phyloP scores from a whole-genome alignment of 2,888 invertebrate genomes.

The Pristionchus arcanus region DNA sequence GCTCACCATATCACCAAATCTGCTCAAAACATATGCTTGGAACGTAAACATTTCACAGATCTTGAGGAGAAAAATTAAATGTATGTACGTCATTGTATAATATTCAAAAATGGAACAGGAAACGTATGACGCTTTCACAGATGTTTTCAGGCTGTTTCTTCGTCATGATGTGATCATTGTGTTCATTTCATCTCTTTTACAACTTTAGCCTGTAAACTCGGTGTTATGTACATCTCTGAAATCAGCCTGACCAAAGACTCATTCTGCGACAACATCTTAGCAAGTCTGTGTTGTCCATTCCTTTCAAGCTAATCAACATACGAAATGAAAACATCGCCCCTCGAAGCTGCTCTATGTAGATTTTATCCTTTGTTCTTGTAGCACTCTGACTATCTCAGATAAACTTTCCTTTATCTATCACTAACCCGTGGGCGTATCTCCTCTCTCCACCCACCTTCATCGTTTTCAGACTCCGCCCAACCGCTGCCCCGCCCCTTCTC shows the following conservation, averaged over 20 bases:
- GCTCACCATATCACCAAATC: no score
- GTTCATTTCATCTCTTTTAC: background rate
- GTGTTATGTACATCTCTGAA: background rate
- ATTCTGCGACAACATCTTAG: background rate
- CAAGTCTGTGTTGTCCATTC: background rate
- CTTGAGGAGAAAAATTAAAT: background rate
- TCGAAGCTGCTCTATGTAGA: background rate
- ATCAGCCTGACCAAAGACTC: slow-evolving; percentile 17
- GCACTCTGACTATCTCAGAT: background rate
- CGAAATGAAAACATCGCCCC: background rate
- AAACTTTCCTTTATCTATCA: background rate
- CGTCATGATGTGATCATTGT: background rate
- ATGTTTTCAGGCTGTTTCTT: background rate
- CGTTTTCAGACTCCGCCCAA: background rate
- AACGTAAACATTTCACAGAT: background rate
- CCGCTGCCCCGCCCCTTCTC: background rate
- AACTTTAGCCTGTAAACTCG: background rate
- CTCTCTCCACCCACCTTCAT: background rate
- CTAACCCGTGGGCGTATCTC: background rate
- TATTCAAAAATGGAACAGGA: background rate
- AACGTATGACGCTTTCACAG: background rate
- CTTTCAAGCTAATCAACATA: background rate
- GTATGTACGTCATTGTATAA: background rate
- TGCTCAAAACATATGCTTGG: no score
- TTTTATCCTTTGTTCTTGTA: no score